phyloP scores from a whole-genome alignment of 2,888 invertebrate genomes.

The Seladonia tumulorum region DNA sequence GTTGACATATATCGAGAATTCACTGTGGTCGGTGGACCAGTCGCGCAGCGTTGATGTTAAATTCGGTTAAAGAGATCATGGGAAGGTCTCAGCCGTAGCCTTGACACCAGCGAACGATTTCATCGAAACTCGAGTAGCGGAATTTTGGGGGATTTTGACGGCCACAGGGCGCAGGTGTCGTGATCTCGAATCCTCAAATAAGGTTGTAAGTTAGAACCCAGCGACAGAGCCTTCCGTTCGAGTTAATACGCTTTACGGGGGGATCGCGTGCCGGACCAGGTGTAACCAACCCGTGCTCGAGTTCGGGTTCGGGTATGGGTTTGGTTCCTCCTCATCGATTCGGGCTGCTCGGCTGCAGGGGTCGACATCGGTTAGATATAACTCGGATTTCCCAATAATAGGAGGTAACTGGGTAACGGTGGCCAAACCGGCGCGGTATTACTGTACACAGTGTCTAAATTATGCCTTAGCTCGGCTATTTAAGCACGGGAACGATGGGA shows the following conservation, averaged over 20 bases:
- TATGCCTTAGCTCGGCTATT: conserved; percentile 56
- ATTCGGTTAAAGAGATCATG: too few relatives aligned
- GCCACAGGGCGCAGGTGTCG: neutral
- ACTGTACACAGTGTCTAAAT: conserved; percentile 54
- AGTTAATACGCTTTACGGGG: conserved; percentile 38
- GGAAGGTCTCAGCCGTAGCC: neutral
- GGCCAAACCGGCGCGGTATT: conserved; percentile 42
- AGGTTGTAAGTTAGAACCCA: conserved; percentile 1
- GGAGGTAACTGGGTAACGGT: conserved; percentile 57
- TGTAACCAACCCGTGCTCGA: conserved; percentile 34
- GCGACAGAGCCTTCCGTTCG: conserved; percentile 13
- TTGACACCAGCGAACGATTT: neutral
- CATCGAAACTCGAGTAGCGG: neutral
- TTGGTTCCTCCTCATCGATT: conserved; percentile 50
- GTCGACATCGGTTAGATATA: conserved; percentile 20
- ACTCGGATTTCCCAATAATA: conserved; percentile 55
- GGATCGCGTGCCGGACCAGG: conserved; percentile 39
- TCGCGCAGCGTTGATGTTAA: too few relatives aligned
- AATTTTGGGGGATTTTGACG: neutral
- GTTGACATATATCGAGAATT: too few relatives aligned
- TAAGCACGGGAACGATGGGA: conserved; percentile 52
- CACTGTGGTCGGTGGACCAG: too few relatives aligned
- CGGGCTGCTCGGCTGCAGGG: conserved; percentile 16
- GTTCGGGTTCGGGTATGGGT: conserved; percentile 30
- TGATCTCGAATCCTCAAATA: neutral